A percentile compares a stretch with the other conserved stretches of the same genome.
Conservation (phyloP, 2,797 vertebrate genomes). For the Gambelia wislizenii region DNA sequence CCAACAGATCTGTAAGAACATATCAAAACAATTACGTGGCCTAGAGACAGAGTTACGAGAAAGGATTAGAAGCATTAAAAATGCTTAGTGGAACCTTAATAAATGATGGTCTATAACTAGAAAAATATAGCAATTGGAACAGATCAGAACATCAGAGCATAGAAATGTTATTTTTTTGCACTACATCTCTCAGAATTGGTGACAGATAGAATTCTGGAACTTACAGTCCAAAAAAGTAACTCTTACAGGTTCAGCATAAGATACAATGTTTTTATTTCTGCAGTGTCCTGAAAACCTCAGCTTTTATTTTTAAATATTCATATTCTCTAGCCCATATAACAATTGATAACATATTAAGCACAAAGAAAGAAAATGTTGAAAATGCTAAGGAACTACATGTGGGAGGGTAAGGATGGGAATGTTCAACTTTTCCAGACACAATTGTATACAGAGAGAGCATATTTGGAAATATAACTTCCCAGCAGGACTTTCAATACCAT, state of each 20-base stretch:
- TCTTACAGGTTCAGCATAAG: neutral
- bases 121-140: neutral
- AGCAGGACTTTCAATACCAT: neutral
- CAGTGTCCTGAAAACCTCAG: neutral
- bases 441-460: neutral
- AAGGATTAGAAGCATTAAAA: slow-evolving; percentile 67
- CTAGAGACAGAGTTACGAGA: slow-evolving; percentile 52
- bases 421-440: neutral
- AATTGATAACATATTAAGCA: neutral
- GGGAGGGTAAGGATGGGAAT: neutral
- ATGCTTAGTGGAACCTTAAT: neutral
- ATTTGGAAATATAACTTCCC: neutral
- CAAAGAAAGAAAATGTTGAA: neutral
- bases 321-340: neutral
- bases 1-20: slow-evolving; percentile 55
- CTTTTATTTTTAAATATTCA: slow-evolving; percentile 7
- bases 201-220: too few species aligned
- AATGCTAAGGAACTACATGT: neutral
- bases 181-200: too few species aligned
- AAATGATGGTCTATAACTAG: slow-evolving; percentile 50
- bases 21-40: slow-evolving; percentile 54
- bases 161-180: too few species aligned
- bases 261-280: neutral
- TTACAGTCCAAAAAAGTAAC: too few species aligned
- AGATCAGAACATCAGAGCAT: too few species aligned